Evolutionary conservation across 2,797 vertebrate species (phyloP).

Genomic region (Limnodromus scolopaceus): DNA sequence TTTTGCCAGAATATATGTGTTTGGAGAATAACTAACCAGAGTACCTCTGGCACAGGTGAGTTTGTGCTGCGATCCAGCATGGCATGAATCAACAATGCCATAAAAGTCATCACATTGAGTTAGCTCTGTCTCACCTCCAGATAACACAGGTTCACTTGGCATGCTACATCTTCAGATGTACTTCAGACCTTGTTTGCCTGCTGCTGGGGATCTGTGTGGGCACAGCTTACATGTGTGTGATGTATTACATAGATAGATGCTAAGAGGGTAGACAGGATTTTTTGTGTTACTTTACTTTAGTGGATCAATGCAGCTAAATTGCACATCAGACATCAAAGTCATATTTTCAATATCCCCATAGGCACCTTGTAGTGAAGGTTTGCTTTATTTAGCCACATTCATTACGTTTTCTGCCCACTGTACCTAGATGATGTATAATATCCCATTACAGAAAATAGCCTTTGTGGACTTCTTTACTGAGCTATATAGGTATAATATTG

Average conservation of each 20-base stretch:
- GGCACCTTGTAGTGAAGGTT: neutral
- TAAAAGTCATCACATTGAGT: neutral
- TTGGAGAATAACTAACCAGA: neutral
- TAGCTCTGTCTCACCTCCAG: neutral
- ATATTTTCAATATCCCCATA: neutral
- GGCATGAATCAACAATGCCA: neutral
- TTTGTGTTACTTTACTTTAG: neutral
- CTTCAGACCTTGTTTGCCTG: neutral
- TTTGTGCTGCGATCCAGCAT: neutral
- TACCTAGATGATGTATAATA: neutral
- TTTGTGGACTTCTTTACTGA: neutral
- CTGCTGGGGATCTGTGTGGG: neutral
- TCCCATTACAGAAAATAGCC: neutral
- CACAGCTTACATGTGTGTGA: neutral
- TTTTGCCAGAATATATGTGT: neutral
- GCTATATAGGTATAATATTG: neutral
- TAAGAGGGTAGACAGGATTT: neutral
- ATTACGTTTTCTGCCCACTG: neutral
- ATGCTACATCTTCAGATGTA: neutral
- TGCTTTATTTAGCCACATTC: neutral
- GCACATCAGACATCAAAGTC: neutral
- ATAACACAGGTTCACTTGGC: neutral
- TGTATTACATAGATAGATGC: neutral
- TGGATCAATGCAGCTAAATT: neutral
- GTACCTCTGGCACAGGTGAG: neutral